Evolutionary conservation across 2,797 vertebrate species (phyloP).

Genomic region (Macropus fuliginosus): DNA sequence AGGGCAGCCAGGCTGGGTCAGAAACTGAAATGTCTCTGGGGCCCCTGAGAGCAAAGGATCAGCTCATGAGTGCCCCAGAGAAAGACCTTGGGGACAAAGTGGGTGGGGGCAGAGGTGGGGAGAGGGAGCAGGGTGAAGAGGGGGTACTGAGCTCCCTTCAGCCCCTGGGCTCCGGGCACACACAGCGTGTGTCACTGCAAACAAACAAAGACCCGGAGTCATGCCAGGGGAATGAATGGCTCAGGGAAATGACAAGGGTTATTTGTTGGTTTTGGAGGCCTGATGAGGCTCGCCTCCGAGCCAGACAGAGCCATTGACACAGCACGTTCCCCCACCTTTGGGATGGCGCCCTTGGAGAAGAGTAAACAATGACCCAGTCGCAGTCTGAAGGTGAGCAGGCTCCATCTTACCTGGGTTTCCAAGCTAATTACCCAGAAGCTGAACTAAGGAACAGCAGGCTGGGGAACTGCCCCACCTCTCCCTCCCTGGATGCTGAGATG

Average conservation of each 20-base stretch:
- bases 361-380: not conserved
- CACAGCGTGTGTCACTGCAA: conserved; percentile 63
- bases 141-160: conserved; percentile 6
- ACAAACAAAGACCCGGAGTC: conserved; percentile 57
- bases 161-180: conserved; percentile 54
- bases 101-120: conserved; percentile 25
- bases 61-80: conserved; percentile 63
- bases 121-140: not conserved
- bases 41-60: conserved; percentile 70
- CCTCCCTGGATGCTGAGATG: not conserved
- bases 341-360: not conserved
- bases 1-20: conserved; percentile 65
- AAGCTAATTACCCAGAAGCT: not conserved
- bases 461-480: too few relatives aligned
- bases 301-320: conserved; percentile 1
- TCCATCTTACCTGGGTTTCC: conserved; percentile 50
- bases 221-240: conserved; percentile 54
- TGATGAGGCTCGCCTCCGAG: conserved; percentile 16
- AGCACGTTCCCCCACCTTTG: not conserved
- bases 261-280: conserved; percentile 51
- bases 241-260: conserved; percentile 63
- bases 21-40: conserved; percentile 73
- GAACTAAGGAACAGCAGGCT: conserved; percentile 24
- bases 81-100: conserved; percentile 61
- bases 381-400: not conserved